Conservation (phyloP, 2,888 invertebrate species). For the Platycheirus rosarum region DNA sequence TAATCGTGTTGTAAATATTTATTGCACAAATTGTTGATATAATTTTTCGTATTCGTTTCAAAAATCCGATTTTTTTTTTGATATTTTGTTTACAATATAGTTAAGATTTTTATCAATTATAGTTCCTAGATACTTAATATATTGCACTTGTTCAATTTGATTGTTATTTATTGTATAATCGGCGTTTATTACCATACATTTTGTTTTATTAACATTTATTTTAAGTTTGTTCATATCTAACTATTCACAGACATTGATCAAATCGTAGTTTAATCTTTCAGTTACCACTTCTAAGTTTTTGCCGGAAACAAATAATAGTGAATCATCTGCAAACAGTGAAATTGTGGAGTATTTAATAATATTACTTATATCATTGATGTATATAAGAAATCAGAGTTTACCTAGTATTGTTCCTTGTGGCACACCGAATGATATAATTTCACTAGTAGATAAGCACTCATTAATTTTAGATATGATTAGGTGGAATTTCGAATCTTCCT, state of each 20-base stretch:
- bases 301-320: no score
- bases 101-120: neutral
- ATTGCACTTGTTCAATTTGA: conserved; percentile 12
- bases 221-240: neutral
- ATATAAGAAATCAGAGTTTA: no score
- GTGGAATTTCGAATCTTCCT: no score
- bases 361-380: no score
- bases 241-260: neutral
- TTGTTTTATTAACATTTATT: neutral
- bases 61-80: conserved; percentile 5
- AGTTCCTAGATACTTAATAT: neutral
- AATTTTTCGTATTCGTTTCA: conserved; percentile 12
- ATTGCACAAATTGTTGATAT: conserved; percentile 3
- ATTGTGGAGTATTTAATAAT: no score
- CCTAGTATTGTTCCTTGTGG: no score
- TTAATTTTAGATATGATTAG: no score
- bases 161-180: conserved; percentile 9
- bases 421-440: neutral
- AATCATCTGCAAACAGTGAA: no score
- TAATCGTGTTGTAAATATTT: conserved; percentile 5
- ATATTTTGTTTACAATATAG: neutral
- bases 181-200: neutral
- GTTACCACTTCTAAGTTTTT: no score
- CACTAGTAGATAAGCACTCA: no score
- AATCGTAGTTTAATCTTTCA: neutral